Evolutionary conservation across 2,888 invertebrate species (phyloP), one percentile per base, ranked within the genome.

Genomic region (Drosophila rellima): DNA sequence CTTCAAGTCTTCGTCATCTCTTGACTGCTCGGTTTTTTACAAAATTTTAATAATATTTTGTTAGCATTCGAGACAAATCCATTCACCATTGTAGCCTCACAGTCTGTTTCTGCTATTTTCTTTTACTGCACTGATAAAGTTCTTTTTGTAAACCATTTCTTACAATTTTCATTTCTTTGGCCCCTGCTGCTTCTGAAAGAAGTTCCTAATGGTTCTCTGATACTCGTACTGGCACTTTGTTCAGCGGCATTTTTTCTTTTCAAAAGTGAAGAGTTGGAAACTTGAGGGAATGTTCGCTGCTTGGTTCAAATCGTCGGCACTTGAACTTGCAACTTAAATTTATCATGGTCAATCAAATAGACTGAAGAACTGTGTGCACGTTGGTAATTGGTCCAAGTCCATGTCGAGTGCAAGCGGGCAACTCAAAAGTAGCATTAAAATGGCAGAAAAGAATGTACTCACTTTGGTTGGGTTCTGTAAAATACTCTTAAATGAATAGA

Each of bases 21-120:
- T 55, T 33, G 51, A 52, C 44, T 63, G 55, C 59, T 56, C 18
- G 37, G 62, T 48, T 52, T 59, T 44, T 59, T 61, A 52, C 20
- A 42, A 73, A 80, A 67, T 69, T 86, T 76, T 72, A 72, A 64
- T 70, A 78, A 67, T 68, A 71, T 78, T 75, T 67, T 59, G 35
- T 33, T 23, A 52, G 51, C 44, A 17, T 42, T 42, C 42, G 13
- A 20, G 20, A 20, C 42, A 42, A n/a, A 18, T 45, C 48, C 51
- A 67, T 82, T 82, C 57, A 79, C 65, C 33, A 62, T 54, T 47
- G 42, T 52, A 52, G 57, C 23, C 39, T 57, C 44, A 13, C 74
- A 61, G 64, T 59, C 52, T 67, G 51, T 65, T 71, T 65, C 61
- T 69, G 71, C 42, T 15, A 50, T 69, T 78, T 29, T 15, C 55